These are phyloP conservation scores for Akabosia matsudoensis DNA, from an alignment of 1,140 invertebrate genomes.

Conservation along the genomic window DNA sequence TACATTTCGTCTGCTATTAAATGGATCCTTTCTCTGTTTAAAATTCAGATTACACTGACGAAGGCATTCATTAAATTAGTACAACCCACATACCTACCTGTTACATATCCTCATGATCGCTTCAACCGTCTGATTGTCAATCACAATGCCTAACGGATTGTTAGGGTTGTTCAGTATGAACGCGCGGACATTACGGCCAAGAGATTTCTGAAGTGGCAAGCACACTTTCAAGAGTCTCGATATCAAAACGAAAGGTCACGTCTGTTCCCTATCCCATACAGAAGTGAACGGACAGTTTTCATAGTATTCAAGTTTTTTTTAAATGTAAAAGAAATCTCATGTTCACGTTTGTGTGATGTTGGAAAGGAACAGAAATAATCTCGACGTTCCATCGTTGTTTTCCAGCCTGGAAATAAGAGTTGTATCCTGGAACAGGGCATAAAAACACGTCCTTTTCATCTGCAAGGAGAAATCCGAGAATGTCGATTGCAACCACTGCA, in stretches of 20 bases:
- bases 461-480: constrained; percentile 19
- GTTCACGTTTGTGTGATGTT: not conserved
- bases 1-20: constrained; percentile 40
- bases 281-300: no score
- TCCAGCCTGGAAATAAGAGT: constrained; percentile 33
- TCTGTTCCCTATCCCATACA: not conserved
- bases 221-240: constrained; percentile 23
- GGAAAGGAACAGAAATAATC: constrained; percentile 22
- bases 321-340: not conserved
- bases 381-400: constrained; percentile 32
- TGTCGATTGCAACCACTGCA: constrained; percentile 34
- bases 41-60: not conserved
- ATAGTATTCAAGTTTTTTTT: no score
- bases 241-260: not conserved
- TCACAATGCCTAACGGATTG: constrained; percentile 36
- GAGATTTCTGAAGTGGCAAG: not conserved
- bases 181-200: constrained; percentile 29
- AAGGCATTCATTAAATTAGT: no score
- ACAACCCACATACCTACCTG: constrained; percentile 13
- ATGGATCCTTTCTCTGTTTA: constrained; percentile 30
- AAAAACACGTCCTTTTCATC: constrained; percentile 31
- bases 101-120: constrained; percentile 38
- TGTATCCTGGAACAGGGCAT: constrained; percentile 29
- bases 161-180: constrained; percentile 40
- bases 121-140: not conserved